Conservation (phyloP, 2,888 invertebrate species). For the Cepaea hortensis region DNA sequence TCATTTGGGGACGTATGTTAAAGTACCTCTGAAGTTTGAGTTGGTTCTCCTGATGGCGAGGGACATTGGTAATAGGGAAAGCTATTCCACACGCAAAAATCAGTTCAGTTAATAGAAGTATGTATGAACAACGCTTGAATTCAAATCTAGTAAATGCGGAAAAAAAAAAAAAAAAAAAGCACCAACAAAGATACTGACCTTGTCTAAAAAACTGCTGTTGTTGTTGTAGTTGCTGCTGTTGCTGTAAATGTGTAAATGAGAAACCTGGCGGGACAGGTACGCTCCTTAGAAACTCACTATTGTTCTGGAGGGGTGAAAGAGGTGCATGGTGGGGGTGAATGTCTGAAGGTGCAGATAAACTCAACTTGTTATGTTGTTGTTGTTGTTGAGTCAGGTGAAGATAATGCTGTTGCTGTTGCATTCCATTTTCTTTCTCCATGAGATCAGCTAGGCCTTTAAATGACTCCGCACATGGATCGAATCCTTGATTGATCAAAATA, state of each 20-base stretch:
- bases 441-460: constrained; percentile 96
- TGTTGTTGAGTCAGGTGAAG: constrained; percentile 44
- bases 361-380: constrained; percentile 56
- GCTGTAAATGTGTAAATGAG: constrained; percentile 65
- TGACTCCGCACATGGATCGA: constrained; percentile 97
- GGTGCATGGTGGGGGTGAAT: constrained; percentile 37
- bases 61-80: too few relatives aligned
- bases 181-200: constrained; percentile 51
- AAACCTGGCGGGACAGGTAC: constrained; percentile 65
- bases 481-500: constrained; percentile 80
- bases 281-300: constrained; percentile 47
- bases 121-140: too few relatives aligned
- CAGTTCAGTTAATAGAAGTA: too few relatives aligned
- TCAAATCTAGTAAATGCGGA: neutral
- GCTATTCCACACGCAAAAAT: too few relatives aligned
- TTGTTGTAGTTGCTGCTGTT: constrained; percentile 56
- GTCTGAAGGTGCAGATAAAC: constrained; percentile 31
- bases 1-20: too few relatives aligned
- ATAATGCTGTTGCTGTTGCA: constrained; percentile 46
- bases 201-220: constrained; percentile 60
- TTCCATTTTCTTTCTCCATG: constrained; percentile 87
- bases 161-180: neutral
- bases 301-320: constrained; percentile 28
- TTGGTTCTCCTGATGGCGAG: too few relatives aligned
- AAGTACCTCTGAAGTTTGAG: too few relatives aligned